Percentiles rank a stretch among this genome's conserved stretches.
Evolutionary conservation across 2,113 vertebrate genomes (phyloP).

Genomic region (Podarcis raffonei): DNA sequence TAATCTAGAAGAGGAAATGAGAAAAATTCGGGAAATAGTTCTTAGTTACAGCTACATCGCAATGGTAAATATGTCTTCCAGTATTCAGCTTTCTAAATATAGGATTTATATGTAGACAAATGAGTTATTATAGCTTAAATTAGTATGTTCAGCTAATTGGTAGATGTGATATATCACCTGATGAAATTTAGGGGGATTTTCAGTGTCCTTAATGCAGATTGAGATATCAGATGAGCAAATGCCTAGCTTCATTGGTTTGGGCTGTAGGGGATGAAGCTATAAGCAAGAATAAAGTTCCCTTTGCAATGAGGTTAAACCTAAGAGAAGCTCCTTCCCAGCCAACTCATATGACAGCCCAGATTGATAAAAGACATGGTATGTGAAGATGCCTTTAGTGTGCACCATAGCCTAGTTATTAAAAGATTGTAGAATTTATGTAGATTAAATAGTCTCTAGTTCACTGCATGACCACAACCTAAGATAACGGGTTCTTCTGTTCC

Average conservation of each 20-base stretch:
- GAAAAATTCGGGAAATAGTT: conserved; percentile 95
- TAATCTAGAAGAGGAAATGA: conserved; percentile 98
- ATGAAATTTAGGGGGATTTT: too few relatives aligned
- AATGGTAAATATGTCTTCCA: conserved; percentile 80
- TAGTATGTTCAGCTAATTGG: not conserved
- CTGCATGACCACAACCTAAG: not conserved
- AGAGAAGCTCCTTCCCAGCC: too few relatives aligned
- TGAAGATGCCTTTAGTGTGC: not conserved
- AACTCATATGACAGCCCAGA: too few relatives aligned
- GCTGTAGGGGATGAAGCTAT: too few relatives aligned
- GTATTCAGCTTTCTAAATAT: not conserved
- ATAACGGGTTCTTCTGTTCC: not conserved
- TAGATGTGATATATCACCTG: not conserved
- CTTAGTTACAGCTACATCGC: conserved; percentile 97
- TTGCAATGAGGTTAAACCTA: too few relatives aligned
- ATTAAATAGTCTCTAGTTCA: not conserved
- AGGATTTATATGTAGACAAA: not conserved
- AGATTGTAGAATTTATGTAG: not conserved
- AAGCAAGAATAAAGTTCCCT: too few relatives aligned
- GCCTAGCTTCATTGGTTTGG: too few relatives aligned
- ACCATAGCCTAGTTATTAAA: not conserved
- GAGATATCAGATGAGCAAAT: too few relatives aligned
- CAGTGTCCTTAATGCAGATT: too few relatives aligned
- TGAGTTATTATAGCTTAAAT: not conserved
- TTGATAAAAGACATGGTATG: too few relatives aligned